These are phyloP conservation scores for Helogale parvula DNA, from an alignment of 2,113 vertebrate genomes.

Conservation along the genomic window DNA sequence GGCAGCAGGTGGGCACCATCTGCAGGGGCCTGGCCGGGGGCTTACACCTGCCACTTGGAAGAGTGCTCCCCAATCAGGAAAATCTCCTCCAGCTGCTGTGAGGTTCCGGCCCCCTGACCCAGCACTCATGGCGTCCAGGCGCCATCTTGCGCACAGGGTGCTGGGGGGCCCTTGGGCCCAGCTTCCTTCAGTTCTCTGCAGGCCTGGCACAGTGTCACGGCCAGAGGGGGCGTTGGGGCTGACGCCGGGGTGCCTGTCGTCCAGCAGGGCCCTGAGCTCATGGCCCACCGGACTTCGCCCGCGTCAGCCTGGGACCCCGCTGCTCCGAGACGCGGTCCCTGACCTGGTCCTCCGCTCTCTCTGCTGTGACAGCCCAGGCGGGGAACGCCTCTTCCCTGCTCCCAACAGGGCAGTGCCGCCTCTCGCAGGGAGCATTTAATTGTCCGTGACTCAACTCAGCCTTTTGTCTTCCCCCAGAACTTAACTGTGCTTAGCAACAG, in stretches of 20 bases:
- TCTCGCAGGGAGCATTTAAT: not conserved
- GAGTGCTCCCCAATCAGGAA: rapidly evolving
- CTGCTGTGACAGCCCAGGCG: rapidly evolving
- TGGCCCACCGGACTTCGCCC: rapidly evolving
- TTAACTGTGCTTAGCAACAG: not conserved
- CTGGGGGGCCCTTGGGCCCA: rapidly evolving
- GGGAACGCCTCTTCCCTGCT: not conserved
- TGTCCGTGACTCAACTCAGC: not conserved
- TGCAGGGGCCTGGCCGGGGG: not conserved
- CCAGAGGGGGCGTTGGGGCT: not conserved
- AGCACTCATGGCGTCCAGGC: not conserved
- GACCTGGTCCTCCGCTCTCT: too few relatives aligned
- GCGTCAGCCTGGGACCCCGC: not conserved
- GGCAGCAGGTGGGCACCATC: rapidly evolving
- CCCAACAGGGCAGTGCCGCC: too few relatives aligned
- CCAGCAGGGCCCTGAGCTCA: not conserved
- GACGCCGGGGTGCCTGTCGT: not conserved
- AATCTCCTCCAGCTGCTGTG: rapidly evolving
- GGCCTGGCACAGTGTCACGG: not conserved
- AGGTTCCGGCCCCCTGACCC: not conserved
- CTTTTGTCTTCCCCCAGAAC: not conserved
- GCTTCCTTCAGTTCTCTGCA: not conserved
- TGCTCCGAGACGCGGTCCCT: rapidly evolving
- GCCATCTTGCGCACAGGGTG: too few relatives aligned
- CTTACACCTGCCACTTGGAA: not conserved